phyloP scores from a whole-genome alignment of 2,113 vertebrate genomes.

The Rhynchopsitta pachyrhyncha region DNA sequence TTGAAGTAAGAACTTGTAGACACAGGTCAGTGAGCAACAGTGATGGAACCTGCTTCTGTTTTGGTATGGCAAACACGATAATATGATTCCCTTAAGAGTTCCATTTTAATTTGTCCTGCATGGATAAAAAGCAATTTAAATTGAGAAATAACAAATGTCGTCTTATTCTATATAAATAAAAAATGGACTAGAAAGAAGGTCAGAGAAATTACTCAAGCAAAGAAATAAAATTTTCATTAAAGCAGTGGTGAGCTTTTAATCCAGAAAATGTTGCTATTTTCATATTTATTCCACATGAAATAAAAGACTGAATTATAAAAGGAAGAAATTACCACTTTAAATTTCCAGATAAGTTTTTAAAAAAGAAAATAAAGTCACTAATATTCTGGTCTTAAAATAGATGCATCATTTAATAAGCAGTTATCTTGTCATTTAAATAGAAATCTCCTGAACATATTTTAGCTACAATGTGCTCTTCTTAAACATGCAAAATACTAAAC shows the following conservation, averaged over 20 bases:
- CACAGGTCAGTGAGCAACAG: constrained; percentile 16
- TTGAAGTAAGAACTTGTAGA: neutral
- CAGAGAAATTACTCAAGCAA: constrained; percentile 18
- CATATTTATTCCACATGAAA: neutral
- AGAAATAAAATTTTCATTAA: neutral
- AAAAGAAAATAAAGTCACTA: neutral
- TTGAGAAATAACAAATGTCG: constrained; percentile 41
- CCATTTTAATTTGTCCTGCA: constrained; percentile 50
- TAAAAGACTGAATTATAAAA: neutral
- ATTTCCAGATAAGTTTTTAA: neutral
- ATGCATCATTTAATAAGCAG: neutral
- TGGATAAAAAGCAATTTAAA: constrained; percentile 50
- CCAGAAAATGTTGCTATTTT: neutral
- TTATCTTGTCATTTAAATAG: constrained; percentile 36
- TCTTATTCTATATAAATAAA: constrained; percentile 49
- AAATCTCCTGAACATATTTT: neutral
- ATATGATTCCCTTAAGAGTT: neutral
- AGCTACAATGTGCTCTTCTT: neutral
- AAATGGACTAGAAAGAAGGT: constrained; percentile 14
- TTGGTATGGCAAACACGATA: constrained; percentile 16
- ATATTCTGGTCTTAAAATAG: constrained; percentile 29
- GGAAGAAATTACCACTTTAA: neutral
- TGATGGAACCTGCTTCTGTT: neutral
- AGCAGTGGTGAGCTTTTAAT: neutral
- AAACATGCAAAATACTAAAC: constrained; percentile 1